phyloP scores from a whole-genome alignment of 2,888 invertebrate genomes.

The Rhagonycha lutea region DNA sequence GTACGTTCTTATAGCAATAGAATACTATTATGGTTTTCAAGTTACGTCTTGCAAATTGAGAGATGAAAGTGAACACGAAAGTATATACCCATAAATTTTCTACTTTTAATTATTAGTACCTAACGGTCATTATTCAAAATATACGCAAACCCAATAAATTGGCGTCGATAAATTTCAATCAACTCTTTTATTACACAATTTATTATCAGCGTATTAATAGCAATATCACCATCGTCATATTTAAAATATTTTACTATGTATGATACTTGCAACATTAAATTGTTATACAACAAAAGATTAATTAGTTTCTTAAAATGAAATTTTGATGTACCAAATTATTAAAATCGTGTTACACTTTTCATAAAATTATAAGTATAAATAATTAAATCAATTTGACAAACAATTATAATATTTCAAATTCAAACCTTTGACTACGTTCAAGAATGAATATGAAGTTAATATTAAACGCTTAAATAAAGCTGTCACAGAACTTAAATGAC shows the following conservation, averaged over 20 bases:
- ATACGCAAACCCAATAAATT: background rate
- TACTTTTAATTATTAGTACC: background rate
- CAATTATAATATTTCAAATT: background rate
- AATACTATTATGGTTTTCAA: background rate
- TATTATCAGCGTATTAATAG: background rate
- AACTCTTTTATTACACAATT: background rate
- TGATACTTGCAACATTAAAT: background rate
- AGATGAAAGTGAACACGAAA: background rate
- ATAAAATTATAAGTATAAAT: background rate
- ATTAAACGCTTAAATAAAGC: constrained; percentile 10
- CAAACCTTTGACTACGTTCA: background rate
- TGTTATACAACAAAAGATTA: background rate
- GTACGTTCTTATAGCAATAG: constrained; percentile 6
- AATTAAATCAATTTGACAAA: background rate
- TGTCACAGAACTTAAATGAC: constrained; percentile 4
- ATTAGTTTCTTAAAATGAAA: background rate
- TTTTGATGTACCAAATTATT: background rate
- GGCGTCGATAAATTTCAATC: background rate
- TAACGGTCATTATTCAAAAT: background rate
- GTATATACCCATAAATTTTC: background rate
- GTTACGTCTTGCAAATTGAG: background rate
- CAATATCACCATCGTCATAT: background rate
- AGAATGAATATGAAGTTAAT: background rate
- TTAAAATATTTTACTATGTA: background rate
- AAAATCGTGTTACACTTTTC: background rate